These are phyloP conservation scores for Percina caprodes DNA, from an alignment of 2,113 vertebrate species.

Conservation along the genomic window DNA sequence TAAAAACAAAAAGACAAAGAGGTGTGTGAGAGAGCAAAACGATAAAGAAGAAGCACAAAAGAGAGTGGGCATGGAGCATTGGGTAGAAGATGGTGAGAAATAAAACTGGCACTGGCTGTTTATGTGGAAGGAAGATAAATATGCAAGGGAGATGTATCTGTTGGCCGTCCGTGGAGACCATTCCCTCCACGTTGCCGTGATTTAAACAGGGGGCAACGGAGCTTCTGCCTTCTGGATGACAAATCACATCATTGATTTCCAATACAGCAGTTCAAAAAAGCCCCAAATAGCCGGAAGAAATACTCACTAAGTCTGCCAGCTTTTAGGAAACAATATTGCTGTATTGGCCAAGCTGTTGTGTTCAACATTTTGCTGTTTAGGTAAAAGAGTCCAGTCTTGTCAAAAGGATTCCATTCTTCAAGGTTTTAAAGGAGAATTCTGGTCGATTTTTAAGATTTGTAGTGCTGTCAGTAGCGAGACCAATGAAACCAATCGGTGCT, in stretches of 20 bases:
- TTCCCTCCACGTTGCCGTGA: conserved; percentile 10
- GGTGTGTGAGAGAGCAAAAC: neutral
- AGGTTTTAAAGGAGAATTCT: neutral
- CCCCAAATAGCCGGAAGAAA: conserved; percentile 43
- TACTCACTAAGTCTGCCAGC: conserved; percentile 25
- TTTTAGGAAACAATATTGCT: conserved; percentile 16
- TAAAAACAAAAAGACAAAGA: conserved; percentile 32
- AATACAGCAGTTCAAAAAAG: conserved; percentile 63
- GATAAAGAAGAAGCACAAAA: neutral
- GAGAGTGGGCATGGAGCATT: neutral
- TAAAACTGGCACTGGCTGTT: conserved; percentile 26
- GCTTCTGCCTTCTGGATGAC: conserved; percentile 58
- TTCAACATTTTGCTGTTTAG: neutral
- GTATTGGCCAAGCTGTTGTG: conserved; percentile 19
- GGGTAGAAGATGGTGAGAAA: conserved; percentile 1
- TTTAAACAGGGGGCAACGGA: conserved; percentile 40
- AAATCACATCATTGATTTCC: conserved; percentile 76
- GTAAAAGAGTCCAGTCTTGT: neutral
- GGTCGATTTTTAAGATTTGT: no score
- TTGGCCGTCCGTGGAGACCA: neutral
- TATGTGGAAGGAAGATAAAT: conserved; percentile 33
- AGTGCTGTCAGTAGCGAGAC: no score
- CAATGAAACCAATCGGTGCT: no score
- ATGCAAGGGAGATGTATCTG: conserved; percentile 14
- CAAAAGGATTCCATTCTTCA: neutral